A percentile compares a stretch with the other conserved stretches of the same genome.
Evolutionary conservation across 2,888 invertebrate species (phyloP).

Genomic region (Caenorhabditis sp.): DNA sequence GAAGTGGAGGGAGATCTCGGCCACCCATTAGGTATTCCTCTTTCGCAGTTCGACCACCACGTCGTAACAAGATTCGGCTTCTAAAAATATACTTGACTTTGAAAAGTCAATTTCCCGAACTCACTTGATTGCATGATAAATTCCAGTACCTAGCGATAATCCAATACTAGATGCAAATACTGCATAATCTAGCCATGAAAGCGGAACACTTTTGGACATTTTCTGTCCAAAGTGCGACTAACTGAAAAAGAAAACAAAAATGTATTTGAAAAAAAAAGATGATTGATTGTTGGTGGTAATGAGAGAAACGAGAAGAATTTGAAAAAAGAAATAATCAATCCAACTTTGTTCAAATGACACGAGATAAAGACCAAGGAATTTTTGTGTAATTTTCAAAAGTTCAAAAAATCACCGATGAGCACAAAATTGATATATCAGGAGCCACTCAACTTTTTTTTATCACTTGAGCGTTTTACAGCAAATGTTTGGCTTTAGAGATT

Average conservation of each 20-base stretch:
- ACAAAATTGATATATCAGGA: no score
- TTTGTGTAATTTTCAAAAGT: neutral
- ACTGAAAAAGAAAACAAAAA: slow-evolving; percentile 7
- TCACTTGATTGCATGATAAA: slow-evolving; percentile 64
- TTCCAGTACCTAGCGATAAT: slow-evolving; percentile 61
- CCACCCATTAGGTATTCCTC: slow-evolving; percentile 66
- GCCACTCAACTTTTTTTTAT: no score
- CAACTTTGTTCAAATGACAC: neutral
- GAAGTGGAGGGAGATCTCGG: slow-evolving; percentile 59
- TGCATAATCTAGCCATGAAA: slow-evolving; percentile 59
- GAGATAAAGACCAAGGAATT: neutral
- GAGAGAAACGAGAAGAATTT: slow-evolving; percentile 6
- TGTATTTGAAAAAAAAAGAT: neutral
- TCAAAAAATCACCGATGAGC: neutral
- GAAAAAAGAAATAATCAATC: slow-evolving; percentile 6
- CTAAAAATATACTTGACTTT: slow-evolving; percentile 17
- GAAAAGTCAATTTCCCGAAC: slow-evolving; percentile 11
- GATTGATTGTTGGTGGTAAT: neutral
- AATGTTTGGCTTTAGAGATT: no score
- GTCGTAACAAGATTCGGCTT: slow-evolving; percentile 40
- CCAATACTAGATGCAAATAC: slow-evolving; percentile 54
- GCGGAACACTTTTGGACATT: slow-evolving; percentile 9
- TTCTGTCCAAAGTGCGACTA: neutral
- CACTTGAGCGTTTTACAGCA: no score
- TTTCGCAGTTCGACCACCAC: slow-evolving; percentile 49